These are phyloP conservation scores for Ochropleura plecta DNA, from an alignment of 2,888 invertebrate genomes.

Conservation along the genomic window DNA sequence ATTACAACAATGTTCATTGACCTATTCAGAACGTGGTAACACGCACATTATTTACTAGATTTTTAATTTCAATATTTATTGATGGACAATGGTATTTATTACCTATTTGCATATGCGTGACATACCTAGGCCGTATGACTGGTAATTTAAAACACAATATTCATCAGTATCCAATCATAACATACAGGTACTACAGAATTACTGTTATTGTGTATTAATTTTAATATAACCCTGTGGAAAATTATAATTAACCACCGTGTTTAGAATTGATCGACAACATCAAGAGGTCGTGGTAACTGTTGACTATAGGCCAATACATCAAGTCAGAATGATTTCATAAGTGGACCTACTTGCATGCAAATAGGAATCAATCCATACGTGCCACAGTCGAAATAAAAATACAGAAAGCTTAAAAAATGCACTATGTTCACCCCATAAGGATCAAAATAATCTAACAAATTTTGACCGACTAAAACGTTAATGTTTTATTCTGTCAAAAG, in stretches of 20 bases:
- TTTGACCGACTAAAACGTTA: too few relatives aligned
- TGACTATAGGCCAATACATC: conserved; percentile 65
- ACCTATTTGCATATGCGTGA: conserved; percentile 31
- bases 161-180: conserved; percentile 24
- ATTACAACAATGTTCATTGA: conserved; percentile 76
- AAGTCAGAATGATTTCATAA: conserved; percentile 39
- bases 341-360: background rate
- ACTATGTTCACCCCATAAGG: too few relatives aligned
- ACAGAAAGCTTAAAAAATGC: too few relatives aligned
- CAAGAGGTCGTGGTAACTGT: conserved; percentile 44
- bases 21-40: conserved; percentile 65
- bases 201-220: conserved; percentile 23
- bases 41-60: conserved; percentile 64
- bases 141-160: conserved; percentile 23
- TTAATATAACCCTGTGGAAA: conserved; percentile 30
- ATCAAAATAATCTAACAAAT: too few relatives aligned
- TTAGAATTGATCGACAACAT: conserved; percentile 43
- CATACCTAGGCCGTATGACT: conserved; percentile 54
- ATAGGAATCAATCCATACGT: too few relatives aligned
- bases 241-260: conserved; percentile 14
- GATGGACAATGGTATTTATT: conserved; percentile 49
- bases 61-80: conserved; percentile 35
- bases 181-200: conserved; percentile 11
- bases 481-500: too few relatives aligned
- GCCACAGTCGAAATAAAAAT: too few relatives aligned